Base-by-base conservation (phyloP, 2,797 vertebrate genomes). In the Rhinella marina region DNA sequence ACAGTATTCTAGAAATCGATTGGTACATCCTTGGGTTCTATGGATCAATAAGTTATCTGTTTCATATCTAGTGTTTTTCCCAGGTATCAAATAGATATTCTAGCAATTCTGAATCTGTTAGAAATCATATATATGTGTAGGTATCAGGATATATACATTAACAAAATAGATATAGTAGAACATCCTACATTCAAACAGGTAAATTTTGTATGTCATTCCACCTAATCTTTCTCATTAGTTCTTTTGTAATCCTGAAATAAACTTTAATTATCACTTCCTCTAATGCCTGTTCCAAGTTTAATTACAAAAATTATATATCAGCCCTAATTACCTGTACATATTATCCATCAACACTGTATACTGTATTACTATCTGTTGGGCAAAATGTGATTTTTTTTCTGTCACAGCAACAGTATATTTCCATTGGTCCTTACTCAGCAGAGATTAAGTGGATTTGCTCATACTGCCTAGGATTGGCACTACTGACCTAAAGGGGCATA, bases 231-330 rank as follows among this genome's bases (percentile, higher is more conserved):
- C 29, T 48, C 32, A 81, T 81, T 64, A 81, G 70, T 41, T 73
- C 70, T 21, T 32, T 12, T 57, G 41, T 59, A 27, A 81, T 57
- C 56, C 25, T 57, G 14, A 8, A 19, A n/a, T 81, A 12, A 81
- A 48, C 32, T 62, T 64, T 66, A 81, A 81, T 81, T 23, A 66
- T 52, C 13, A 50, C 27, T 32, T 82, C 64, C 27, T 19, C 41
- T n/a, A 25, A 12, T 14, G 25, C 32, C 50, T 50, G 52, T 25
- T 48, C 19, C 64, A 50, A n/a, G 32, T 82, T 48, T 52, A 61
- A 66, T 82, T 82, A 68, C 4, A 25, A 68, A 82, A 82, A 81
- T 32, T n/a, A 81, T 25, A 81, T 32, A 48, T 82, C 23, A 19
- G 5, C 16, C n/a, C n/a, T 81, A 81, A 78, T 78, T 32, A 79